Base-by-base conservation (phyloP, 30 jellyfish, hydroid and myxozoan genomes). In the Chironex yamaguchii region DNA sequence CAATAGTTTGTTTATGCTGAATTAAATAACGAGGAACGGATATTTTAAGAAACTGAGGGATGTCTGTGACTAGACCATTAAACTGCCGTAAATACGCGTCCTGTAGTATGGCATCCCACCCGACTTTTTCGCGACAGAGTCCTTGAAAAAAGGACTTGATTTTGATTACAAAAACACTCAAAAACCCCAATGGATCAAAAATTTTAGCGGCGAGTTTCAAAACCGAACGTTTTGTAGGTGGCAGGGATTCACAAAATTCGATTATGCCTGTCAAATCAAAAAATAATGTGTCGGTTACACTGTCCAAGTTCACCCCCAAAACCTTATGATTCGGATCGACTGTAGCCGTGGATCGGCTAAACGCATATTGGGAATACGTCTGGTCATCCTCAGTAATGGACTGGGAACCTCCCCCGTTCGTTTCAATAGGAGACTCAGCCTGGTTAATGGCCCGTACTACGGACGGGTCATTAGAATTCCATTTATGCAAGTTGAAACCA, bases 131-230 rank as follows among this genome's bases (percentile, higher is more conserved):
- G 34, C 48, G 62, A 70, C 97, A 90, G 62, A 82, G 67, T 32
- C 62, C 81, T 66, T 90, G 92, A 36, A 89, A 80, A 58, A 89
- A 51, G 11, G 49, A 52, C 69, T 81, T 89, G 22, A 89, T 24
- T 33, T 78, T 77, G 78, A 79, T 70, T 24, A 76, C 52, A 71
- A 91, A 54, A 24, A 63, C 70, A 74, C 66, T 58, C 2, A 76
- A 29, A 24, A 76, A 78, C 68, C 97, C 98, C 63, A 86, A 33
- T 28, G 98, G 96, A 69, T 92, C 98, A 63, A 87, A 92, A 21
- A 91, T 51, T 32, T 88, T 84, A 0, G 90, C 93, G n/a, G 98
- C 92, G 4, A 85, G 13, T 62, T 85, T 91, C 20, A 85, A 49
- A 67, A 91, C 21, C 34, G 93, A 84, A 54, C 91, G 71, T 63